Conservation (phyloP, 2,113 vertebrate species). For the Tor tambroides region DNA sequence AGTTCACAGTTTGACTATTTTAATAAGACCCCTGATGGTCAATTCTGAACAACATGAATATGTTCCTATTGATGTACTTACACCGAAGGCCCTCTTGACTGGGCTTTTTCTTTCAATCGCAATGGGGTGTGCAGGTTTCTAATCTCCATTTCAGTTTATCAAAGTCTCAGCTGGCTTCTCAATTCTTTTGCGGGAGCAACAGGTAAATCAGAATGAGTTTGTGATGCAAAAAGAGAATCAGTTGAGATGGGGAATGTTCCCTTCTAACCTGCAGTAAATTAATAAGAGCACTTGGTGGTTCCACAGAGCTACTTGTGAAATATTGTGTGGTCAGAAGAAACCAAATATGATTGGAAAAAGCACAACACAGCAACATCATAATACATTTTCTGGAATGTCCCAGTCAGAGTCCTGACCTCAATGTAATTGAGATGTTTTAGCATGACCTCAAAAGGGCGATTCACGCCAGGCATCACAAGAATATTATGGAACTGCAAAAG, state of each 20-base stretch:
- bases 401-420: not conserved
- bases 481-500: not conserved
- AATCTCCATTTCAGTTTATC: not conserved
- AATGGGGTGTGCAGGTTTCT: not conserved
- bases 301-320: not conserved
- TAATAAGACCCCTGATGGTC: not conserved
- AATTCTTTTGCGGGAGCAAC: not conserved
- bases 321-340: not conserved
- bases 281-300: not conserved
- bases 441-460: not conserved
- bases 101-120: not conserved
- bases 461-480: not conserved
- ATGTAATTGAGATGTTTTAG: not conserved
- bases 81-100: not conserved
- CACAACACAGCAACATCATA: not conserved
- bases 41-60: not conserved
- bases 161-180: not conserved
- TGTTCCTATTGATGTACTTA: not conserved
- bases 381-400: not conserved
- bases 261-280: not conserved
- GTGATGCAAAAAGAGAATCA: slow-evolving; percentile 11
- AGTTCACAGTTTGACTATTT: not conserved
- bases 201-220: not conserved
- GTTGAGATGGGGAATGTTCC: not conserved
- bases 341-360: not conserved